Base-by-base conservation (phyloP, 2,797 vertebrate genomes). In the Sphenopsis melanotis region DNA sequence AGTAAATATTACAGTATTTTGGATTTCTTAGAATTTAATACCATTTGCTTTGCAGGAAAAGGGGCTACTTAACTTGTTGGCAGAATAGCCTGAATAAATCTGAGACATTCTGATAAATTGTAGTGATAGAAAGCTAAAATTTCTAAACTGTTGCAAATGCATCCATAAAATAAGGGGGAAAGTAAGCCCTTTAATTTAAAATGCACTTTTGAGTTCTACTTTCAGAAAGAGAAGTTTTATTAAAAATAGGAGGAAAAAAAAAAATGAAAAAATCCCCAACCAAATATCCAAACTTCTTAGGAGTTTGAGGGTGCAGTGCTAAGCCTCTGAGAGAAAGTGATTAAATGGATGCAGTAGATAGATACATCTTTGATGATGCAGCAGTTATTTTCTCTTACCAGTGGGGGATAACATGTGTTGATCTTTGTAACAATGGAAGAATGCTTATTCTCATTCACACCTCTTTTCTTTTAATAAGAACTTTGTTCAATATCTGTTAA, bases 131-230 rank as follows among this genome's bases (percentile, higher is more conserved):
- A 85, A 77, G 53, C 64, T 83, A 65, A 76, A 53, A 42, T 69
- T 91, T 92, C 90, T 80, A 42, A 84, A 80, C 47, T 76, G 68
- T 60, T 52, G 53, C 32, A 88, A 86, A 93, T 12, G 36, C 46
- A 63, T 94, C 81, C 89, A 64, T 64, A 78, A 95, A 90, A 74
- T 41, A 6, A 11, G 5, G 0, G 0, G 11, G 0, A 22, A 52
- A 89, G 8, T 50, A 79, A 94, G 56, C 9, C 18, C 47, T 83
- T 94, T 69, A 65, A 79, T 74, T 75, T 79, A 89, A 88, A 95
- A 93, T 95, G 95, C 94, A 97, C 95, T 97, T 96, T 91, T 94
- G 83, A 84, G 52, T 72, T 94, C 52, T 46, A 16, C 66, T 86
- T 95, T 70, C 47, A 84, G 47, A 23, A 90, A 83, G 36, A 74